Conservation (phyloP, 2,113 vertebrate genomes). For the Anser brachyrhynchus region DNA sequence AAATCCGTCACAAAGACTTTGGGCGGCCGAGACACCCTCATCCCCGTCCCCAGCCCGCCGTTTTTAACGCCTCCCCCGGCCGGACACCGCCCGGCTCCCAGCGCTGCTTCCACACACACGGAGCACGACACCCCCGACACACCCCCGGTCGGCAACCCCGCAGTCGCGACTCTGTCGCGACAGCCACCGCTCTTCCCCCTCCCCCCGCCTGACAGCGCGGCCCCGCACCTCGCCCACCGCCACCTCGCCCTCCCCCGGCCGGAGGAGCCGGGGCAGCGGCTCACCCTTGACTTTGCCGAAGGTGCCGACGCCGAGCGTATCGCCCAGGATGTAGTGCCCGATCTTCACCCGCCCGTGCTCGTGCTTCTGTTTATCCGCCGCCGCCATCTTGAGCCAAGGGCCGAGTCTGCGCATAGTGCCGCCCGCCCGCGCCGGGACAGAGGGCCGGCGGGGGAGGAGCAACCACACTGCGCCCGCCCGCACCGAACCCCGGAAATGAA, state of each 20-base stretch:
- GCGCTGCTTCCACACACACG: too few species aligned
- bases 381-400: slow-evolving; percentile 92
- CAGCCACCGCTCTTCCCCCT: too few species aligned
- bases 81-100: too few species aligned
- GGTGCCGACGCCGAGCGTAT: slow-evolving; percentile 95
- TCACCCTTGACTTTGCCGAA: slow-evolving; percentile 98
- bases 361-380: slow-evolving; percentile 94
- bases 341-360: slow-evolving; percentile 98
- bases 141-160: too few species aligned
- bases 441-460: not conserved
- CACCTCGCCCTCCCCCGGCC: not conserved
- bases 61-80: too few species aligned
- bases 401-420: slow-evolving; percentile 79
- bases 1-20: too few species aligned
- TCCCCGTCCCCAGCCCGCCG: too few species aligned
- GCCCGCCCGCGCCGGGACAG: not conserved
- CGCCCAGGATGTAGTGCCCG: slow-evolving; percentile 93
- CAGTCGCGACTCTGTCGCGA: too few species aligned
- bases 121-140: too few species aligned
- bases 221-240: too few species aligned
- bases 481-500: not conserved
- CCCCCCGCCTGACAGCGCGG: not conserved
- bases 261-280: not conserved
- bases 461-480: not conserved
- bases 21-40: too few species aligned